Evolutionary conservation across 2,888 invertebrate genomes (phyloP).

Genomic region (Trypoxylon attenuatum): DNA sequence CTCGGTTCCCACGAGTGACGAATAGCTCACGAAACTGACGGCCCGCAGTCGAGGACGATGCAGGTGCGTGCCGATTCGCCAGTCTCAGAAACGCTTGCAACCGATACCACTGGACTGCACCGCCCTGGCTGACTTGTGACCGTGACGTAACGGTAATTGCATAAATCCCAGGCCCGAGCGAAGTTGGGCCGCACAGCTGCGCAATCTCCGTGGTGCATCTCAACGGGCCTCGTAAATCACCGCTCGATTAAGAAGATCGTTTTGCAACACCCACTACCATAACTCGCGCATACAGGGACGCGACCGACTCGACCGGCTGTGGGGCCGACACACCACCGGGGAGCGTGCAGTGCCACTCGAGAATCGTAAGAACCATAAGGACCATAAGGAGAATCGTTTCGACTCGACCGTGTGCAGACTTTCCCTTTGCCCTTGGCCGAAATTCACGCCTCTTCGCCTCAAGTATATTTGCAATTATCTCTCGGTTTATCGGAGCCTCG

Average conservation of each 20-base stretch:
- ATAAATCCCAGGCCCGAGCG: slow-evolving; percentile 33
- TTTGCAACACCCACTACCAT: slow-evolving; percentile 57
- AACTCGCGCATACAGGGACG: slow-evolving; percentile 1
- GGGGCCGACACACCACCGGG: too few species aligned
- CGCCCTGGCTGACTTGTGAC: slow-evolving; percentile 2
- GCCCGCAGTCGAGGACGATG: not conserved
- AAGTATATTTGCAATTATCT: not conserved
- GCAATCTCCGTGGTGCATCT: slow-evolving; percentile 56
- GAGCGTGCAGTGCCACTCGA: too few species aligned
- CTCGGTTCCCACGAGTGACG: not conserved
- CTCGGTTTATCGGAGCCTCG: not conserved
- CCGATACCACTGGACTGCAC: too few species aligned
- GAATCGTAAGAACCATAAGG: too few species aligned
- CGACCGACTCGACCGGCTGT: too few species aligned
- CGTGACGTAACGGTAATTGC: slow-evolving; percentile 44
- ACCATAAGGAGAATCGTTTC: too few species aligned
- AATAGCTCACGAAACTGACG: too few species aligned
- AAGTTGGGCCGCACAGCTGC: slow-evolving; percentile 32
- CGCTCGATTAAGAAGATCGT: slow-evolving; percentile 62
- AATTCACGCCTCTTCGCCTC: not conserved
- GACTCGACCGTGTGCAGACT: not conserved
- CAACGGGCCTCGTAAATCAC: slow-evolving; percentile 54
- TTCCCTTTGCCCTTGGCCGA: slow-evolving; percentile 26
- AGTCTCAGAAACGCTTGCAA: slow-evolving; percentile 21
- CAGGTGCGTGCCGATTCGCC: not conserved